phyloP scores from a whole-genome alignment of 1,140 invertebrate species.

The Tetraneura akinire region DNA sequence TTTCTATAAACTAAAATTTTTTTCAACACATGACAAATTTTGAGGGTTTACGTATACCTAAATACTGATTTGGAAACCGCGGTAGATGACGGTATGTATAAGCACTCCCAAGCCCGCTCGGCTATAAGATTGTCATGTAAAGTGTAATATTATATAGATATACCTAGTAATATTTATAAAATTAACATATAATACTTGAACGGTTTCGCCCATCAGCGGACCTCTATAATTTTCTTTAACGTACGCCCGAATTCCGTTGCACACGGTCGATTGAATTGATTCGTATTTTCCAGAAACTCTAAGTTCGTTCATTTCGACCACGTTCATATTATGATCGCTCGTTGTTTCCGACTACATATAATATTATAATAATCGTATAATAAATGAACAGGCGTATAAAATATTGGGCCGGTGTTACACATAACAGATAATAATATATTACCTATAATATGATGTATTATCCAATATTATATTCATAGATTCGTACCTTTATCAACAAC shows the following conservation, averaged over 20 bases:
- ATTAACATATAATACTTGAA: too few species aligned
- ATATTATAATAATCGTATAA: neutral
- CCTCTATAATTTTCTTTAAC: neutral
- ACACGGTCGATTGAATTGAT: neutral
- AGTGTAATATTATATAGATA: too few species aligned
- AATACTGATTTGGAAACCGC: too few species aligned
- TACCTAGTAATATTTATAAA: too few species aligned
- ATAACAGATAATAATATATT: neutral
- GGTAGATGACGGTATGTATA: too few species aligned
- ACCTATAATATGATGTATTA: too few species aligned
- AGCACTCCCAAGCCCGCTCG: too few species aligned
- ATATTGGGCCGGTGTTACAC: neutral
- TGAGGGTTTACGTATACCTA: too few species aligned
- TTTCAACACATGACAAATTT: too few species aligned
- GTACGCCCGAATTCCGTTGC: neutral
- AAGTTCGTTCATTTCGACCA: neutral
- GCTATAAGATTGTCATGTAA: too few species aligned
- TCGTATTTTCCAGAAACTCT: neutral
- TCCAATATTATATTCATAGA: neutral
- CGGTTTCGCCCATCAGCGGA: conserved; percentile 19
- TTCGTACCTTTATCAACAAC: conserved; percentile 1
- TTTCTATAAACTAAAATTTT: too few species aligned
- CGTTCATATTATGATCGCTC: neutral
- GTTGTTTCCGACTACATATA: neutral
- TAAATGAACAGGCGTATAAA: neutral